phyloP scores from a whole-genome alignment of 2,797 vertebrate species.

The Echiichthys vipera region DNA sequence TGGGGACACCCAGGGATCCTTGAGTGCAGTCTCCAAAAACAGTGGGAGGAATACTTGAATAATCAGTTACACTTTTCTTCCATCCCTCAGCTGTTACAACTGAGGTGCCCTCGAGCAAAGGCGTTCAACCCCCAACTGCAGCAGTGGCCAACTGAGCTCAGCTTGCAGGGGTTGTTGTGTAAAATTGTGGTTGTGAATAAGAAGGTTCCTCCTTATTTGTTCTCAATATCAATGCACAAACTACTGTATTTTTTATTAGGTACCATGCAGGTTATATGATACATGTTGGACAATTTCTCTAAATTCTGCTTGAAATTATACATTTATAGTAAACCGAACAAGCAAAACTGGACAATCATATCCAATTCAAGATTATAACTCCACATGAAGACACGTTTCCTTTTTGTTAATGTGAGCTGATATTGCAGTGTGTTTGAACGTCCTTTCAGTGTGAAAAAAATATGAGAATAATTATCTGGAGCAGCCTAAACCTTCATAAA shows the following conservation, averaged over 20 bases:
- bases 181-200: conserved; percentile 21
- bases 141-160: conserved; percentile 3
- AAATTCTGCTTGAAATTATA: not conserved
- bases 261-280: not conserved
- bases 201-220: not conserved
- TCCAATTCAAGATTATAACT: not conserved
- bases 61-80: conserved; percentile 31
- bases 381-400: not conserved
- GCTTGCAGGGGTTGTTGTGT: conserved; percentile 29
- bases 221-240: not conserved
- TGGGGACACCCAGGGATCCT: conserved; percentile 26
- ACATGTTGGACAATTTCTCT: not conserved
- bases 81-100: conserved; percentile 12
- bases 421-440: conserved; percentile 16
- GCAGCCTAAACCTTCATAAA: conserved; percentile 45
- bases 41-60: conserved; percentile 24
- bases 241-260: not conserved
- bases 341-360: not conserved
- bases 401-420: conserved; percentile 2
- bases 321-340: not conserved
- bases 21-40: conserved; percentile 17
- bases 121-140: conserved; percentile 38
- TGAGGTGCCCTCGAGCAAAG: conserved; percentile 39
- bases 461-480: conserved; percentile 34
- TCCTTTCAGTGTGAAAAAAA: not conserved